Evolutionary conservation across 1,140 invertebrate species (phyloP), one percentile per base, ranked within the genome.

Genomic region (Bilobella aurantiaca): DNA sequence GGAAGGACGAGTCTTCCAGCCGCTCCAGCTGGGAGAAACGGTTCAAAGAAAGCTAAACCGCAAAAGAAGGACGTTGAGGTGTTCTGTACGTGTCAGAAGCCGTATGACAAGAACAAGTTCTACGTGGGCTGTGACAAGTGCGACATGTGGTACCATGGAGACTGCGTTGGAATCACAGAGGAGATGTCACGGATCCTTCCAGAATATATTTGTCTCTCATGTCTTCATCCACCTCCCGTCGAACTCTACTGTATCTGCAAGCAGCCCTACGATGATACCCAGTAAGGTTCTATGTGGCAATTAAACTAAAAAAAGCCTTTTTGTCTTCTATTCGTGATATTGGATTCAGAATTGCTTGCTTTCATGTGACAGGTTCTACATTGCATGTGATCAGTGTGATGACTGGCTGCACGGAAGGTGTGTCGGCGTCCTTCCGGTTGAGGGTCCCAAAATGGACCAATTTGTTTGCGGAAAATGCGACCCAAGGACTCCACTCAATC

Each of bases 401-500:
- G 93, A 97, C 78, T 99, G 96, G 96, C 98, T 98, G 79, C 96
- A 99, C 77, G 95, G 95, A 2, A 82, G 90, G 60, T 99, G 96
- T 78, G 94, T 99, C 8, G 95, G 94, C 14, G 93, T 98, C 74
- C 79, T 96, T 31, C 91, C 95, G 76, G 89, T 87, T 2, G 93
- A 97, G 77, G 93, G 92, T 3, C 91, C 95, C 75, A 88, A 88
- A 73, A 94, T 98, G 69, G 93, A 96, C 73, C 92, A 93, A 73
- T 99, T 98, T 75, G 85, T 95, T 67, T 99, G 96, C 82, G 93
- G 94, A 0, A 91, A 89, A 75, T 99, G 96, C 79, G 89, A 94
- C 75, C 83, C 86, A 63, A 90, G 92, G 77, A 90, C 86, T 66
- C 86, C 85, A 28, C 88, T 91, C 3, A 94, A 93, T 79, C 87